Percentiles rank a stretch among this genome's conserved stretches.
phyloP scores from a whole-genome alignment of 2,797 vertebrate species.

The Eulemur mongoz region DNA sequence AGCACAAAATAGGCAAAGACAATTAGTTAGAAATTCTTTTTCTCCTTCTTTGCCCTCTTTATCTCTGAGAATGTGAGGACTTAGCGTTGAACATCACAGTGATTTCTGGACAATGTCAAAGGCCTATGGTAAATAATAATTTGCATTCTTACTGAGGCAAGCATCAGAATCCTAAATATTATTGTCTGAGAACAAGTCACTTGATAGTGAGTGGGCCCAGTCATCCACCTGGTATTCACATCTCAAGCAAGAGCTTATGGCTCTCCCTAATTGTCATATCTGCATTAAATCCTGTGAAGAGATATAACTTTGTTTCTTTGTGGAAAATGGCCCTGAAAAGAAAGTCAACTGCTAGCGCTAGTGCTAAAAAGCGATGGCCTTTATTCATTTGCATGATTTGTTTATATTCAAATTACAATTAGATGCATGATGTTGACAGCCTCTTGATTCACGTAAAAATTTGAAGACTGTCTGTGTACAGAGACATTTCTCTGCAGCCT shows the following conservation, averaged over 20 bases:
- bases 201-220: constrained; percentile 7
- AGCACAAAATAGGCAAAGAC: not conserved
- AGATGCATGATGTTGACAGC: not conserved
- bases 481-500: not conserved
- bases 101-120: constrained; percentile 40
- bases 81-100: not conserved
- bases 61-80: constrained; percentile 32
- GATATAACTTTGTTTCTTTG: constrained; percentile 43
- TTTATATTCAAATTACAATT: constrained; percentile 53
- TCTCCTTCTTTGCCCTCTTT: constrained; percentile 8
- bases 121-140: constrained; percentile 46
- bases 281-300: constrained; percentile 33
- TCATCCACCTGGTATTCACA: constrained; percentile 7
- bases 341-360: not conserved
- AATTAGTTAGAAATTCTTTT: constrained; percentile 34
- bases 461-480: not conserved
- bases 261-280: constrained; percentile 17
- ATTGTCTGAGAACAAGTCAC: constrained; percentile 46
- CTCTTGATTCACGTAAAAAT: not conserved
- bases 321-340: constrained; percentile 26
- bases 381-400: constrained; percentile 59
- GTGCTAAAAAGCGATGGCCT: not conserved
- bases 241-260: not conserved
- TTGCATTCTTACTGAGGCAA: constrained; percentile 48
- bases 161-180: constrained; percentile 30